phyloP scores from a whole-genome alignment of 2,797 vertebrate genomes.

The Manis pentadactyla region DNA sequence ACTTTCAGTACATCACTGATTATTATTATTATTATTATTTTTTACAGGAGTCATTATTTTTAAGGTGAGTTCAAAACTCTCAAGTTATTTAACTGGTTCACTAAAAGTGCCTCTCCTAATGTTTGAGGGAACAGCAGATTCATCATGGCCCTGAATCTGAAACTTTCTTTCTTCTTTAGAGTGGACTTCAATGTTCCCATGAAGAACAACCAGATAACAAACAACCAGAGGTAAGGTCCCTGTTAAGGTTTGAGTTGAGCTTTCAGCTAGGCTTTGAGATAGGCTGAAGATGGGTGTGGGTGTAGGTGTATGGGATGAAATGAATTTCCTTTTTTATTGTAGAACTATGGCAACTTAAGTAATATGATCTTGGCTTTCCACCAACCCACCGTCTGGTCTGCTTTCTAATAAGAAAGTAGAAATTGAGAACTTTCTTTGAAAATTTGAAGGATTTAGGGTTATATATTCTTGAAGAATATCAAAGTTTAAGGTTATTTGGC shows the following conservation, averaged over 20 bases:
- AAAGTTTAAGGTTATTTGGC: slow-evolving; percentile 6
- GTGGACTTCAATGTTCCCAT: slow-evolving; percentile 99
- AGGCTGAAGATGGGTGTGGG: background rate
- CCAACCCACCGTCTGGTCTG: background rate
- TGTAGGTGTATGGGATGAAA: background rate
- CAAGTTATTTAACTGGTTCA: background rate
- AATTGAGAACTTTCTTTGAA: background rate
- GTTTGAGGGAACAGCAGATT: background rate
- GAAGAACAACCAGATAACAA: slow-evolving; percentile 99
- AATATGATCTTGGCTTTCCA: slow-evolving; percentile 14
- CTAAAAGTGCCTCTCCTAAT: background rate
- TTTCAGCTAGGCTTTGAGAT: background rate
- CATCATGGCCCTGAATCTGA: slow-evolving; percentile 30
- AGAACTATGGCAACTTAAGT: slow-evolving; percentile 2
- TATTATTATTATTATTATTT: background rate
- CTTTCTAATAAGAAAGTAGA: background rate
- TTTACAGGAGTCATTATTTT: background rate
- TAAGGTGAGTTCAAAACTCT: slow-evolving; percentile 46
- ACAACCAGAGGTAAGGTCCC: slow-evolving; percentile 96
- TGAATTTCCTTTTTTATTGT: slow-evolving; percentile 57
- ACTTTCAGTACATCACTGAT: background rate
- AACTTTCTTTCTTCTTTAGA: slow-evolving; percentile 85
- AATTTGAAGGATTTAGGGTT: slow-evolving; percentile 50
- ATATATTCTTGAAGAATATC: slow-evolving; percentile 2
- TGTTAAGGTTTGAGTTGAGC: background rate